Base-by-base conservation (phyloP, 1,140 invertebrate species). In the Teleogryllus occipitalis region DNA sequence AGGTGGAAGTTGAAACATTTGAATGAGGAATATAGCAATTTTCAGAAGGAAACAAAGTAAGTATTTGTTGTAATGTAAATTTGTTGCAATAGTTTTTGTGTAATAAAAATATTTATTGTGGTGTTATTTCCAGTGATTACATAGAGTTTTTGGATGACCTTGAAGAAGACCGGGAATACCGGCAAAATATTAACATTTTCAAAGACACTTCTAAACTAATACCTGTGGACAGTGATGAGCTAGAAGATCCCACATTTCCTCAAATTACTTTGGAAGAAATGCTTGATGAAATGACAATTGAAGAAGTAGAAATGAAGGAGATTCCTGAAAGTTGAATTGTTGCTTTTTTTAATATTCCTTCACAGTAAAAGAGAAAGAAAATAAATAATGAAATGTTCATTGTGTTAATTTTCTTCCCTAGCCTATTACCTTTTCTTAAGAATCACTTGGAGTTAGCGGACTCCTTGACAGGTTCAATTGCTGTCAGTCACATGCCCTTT, bases 121-220 rank as follows among this genome's bases (percentile, higher is more conserved):
- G 7, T 82, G 65, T 84, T 82, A 81, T 83, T 86, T 89, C 74
- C 85, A 96, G 94, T 82, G 97, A 98, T 83, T 98, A 96, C 85
- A 92, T 94, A 83, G 97, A 98, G 82, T 99, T 99, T 87, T 89
- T 99, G 85, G 96, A 99, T 83, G 98, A 99, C 85, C 86, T 99
- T 77, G 98, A 99, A 87, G 98, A 99, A 87, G 97, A 99, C 87
- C 91, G 91, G 27, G 90, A 91, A 48, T 89, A 97, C 80, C 90
- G 98, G 81, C 92, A 95, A 83, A 94, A 98, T 85, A 90, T 99
- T 65, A 98, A 99, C 84, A 98, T 99, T 80, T 99, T 97, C 86
- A 93, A 92, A 84, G 94, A 95, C 83, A 83, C 84, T 8, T 88
- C 87, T 79, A 93, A 93, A 48, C 80, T 80, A 27, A 85, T 86